Evolutionary conservation across 1,140 invertebrate species (phyloP), one percentile per base, ranked within the genome.

Genomic region (Caenorhabditis latens): DNA sequence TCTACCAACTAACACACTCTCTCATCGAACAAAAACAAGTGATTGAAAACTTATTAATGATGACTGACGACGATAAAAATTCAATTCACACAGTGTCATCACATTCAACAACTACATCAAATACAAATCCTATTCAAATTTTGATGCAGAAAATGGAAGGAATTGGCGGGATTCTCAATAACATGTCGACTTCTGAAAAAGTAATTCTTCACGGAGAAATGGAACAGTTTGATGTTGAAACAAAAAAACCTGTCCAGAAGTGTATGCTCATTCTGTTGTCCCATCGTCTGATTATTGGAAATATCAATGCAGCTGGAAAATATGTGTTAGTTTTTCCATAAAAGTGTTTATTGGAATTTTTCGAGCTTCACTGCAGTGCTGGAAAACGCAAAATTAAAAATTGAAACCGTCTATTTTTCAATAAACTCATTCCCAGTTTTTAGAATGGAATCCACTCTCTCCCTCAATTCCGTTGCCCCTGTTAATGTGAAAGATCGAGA

Each of bases 1-100:
- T 99, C 97, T 99, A 99, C 93, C 97, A 99, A 92, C 93, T 99
- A 19, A 98, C 97, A 19, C 96, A 98, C 92, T 94, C 98, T 88
- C 93, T 99, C n/a, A 96, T 96, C 43, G 97, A 99, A 91, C 97
- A 99, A 93, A 95, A 96, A 90, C 95, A 95, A 58, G 93, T 98
- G 48, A 94, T 99, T 63, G 95, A 95, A 85, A 95, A 95, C 46
- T 94, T 99, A 91, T 95, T 96, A 93, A 93, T 95, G 92, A 95
- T 95, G 89, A 90, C 90, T 79, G 91, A 57, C 65, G 85, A 85
- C 21, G 87, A 95, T 95, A 96, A 89, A 95, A 95, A 86, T 94
- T 95, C 90, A 95, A 95, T 91, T 94, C 94, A 87, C 87, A 89
- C 87, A 6, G 46, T 48, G 11, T 88, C 87, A 13, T 71, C 58